Evolutionary conservation across 1,140 invertebrate species (phyloP).

Genomic region (Ericerus pela): DNA sequence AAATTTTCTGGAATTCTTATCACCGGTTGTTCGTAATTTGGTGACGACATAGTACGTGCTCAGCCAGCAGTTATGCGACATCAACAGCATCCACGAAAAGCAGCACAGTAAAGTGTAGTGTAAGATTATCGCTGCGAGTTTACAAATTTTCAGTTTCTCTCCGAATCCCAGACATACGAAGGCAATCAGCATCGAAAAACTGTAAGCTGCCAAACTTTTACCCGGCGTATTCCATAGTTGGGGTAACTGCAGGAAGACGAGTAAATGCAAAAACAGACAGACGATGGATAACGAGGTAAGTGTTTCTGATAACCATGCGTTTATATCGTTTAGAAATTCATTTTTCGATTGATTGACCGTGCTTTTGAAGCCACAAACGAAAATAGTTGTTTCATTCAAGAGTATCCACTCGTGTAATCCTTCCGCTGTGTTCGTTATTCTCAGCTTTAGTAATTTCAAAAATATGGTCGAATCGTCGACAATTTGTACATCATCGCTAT

Average conservation of each 20-base stretch:
- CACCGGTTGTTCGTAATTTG: constrained; percentile 33
- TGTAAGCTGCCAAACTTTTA: constrained; percentile 37
- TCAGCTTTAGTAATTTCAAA: no score
- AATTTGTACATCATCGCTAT: no score
- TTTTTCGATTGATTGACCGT: no score
- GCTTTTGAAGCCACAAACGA: no score
- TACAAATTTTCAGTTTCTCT: constrained; percentile 27
- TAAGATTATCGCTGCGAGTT: constrained; percentile 31
- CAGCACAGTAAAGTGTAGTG: constrained; percentile 39
- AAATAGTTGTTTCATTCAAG: no score
- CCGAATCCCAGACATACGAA: constrained; percentile 35
- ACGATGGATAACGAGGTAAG: constrained; percentile 37
- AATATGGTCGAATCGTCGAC: no score
- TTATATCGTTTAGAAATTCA: no score
- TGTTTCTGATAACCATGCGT: no score
- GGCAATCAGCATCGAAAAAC: constrained; percentile 33
- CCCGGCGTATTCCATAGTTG: constrained; percentile 38
- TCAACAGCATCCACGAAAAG: constrained; percentile 44
- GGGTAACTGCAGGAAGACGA: constrained; percentile 32
- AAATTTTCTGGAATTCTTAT: constrained; percentile 32
- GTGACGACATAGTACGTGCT: constrained; percentile 37
- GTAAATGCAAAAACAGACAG: constrained; percentile 35
- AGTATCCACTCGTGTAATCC: no score
- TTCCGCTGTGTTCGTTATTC: no score
- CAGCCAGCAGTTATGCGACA: constrained; percentile 41